These are phyloP conservation scores for Strongylocentrotus purpuratus DNA, from an alignment of 35 echinoderm and acorn worm genomes.

Conservation along the genomic window DNA sequence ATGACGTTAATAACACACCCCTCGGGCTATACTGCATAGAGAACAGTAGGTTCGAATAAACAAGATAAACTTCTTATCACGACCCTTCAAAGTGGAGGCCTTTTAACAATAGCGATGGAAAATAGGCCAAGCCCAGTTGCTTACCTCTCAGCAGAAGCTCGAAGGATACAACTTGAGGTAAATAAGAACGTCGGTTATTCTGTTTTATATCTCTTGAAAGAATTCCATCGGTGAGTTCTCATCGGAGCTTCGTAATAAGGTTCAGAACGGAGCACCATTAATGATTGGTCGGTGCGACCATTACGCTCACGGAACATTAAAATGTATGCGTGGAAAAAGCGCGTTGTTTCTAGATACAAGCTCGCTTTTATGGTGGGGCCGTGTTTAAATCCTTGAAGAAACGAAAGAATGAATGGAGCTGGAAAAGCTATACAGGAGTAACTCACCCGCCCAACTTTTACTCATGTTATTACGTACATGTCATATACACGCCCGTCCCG, in stretches of 20 bases:
- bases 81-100: neutral
- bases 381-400: neutral
- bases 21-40: neutral
- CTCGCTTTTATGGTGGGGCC: neutral
- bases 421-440: neutral
- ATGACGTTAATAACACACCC: neutral
- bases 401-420: neutral
- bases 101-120: neutral
- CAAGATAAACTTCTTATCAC: neutral
- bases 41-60: neutral
- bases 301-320: neutral
- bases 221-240: neutral
- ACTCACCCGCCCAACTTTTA: neutral
- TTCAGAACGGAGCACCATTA: neutral
- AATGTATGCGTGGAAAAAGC: neutral
- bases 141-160: neutral
- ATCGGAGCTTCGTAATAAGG: neutral
- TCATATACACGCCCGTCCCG: neutral
- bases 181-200: neutral
- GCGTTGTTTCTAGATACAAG: neutral
- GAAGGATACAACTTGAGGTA: neutral
- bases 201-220: neutral
- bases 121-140: neutral
- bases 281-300: neutral
- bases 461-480: neutral